These are phyloP conservation scores for Rhagophthalmus giganteus DNA, from an alignment of 2,888 invertebrate species.

Conservation along the genomic window DNA sequence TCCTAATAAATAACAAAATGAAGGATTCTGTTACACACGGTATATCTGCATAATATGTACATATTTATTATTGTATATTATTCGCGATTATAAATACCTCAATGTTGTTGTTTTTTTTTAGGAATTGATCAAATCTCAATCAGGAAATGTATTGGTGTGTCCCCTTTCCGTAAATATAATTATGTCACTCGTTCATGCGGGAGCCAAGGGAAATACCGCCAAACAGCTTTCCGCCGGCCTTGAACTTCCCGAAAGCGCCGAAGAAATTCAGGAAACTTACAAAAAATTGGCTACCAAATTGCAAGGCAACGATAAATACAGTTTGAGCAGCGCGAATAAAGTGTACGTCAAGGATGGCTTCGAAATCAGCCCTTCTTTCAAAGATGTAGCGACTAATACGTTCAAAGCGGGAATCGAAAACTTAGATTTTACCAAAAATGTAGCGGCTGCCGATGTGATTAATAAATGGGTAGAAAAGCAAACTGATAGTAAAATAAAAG, in stretches of 20 bases:
- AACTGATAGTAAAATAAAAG: slow-evolving; percentile 47
- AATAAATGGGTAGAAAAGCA: slow-evolving; percentile 49
- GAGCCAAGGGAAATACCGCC: slow-evolving; percentile 45
- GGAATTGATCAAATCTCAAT: not conserved
- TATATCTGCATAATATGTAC: no score
- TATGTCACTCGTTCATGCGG: slow-evolving; percentile 44
- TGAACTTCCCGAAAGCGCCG: slow-evolving; percentile 28
- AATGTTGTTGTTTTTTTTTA: not conserved
- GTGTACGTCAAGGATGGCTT: slow-evolving; percentile 64
- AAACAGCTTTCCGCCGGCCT: slow-evolving; percentile 36
- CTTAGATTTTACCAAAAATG: slow-evolving; percentile 37
- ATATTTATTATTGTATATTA: no score
- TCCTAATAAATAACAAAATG: no score
- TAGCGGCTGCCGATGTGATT: slow-evolving; percentile 39
- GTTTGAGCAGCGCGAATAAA: slow-evolving; percentile 53
- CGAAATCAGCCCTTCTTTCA: slow-evolving; percentile 59
- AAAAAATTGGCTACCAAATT: slow-evolving; percentile 24
- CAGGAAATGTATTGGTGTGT: slow-evolving; percentile 44
- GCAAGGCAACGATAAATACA: slow-evolving; percentile 27
- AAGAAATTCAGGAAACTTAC: slow-evolving; percentile 12
- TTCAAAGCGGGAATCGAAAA: slow-evolving; percentile 65
- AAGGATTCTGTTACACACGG: no score
- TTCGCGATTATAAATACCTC: no score
- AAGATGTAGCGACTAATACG: slow-evolving; percentile 60
- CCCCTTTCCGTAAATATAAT: slow-evolving; percentile 48